Base-by-base conservation (phyloP, 1,140 invertebrate genomes). In the Papilio aristodemus region DNA sequence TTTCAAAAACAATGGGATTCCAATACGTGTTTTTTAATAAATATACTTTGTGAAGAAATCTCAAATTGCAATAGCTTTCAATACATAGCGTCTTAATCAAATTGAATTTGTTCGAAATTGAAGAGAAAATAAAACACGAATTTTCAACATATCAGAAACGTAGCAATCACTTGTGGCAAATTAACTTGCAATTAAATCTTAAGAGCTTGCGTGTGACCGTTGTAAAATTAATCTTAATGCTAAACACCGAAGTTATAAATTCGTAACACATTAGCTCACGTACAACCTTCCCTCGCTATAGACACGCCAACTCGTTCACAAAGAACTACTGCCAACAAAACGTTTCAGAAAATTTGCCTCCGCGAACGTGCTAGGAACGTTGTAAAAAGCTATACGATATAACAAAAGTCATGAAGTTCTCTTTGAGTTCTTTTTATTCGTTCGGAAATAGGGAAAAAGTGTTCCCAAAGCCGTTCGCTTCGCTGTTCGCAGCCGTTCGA, bases 371-470 rank as follows among this genome's bases (percentile, higher is more conserved):
- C 72, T 70, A 57, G 57, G 67, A 71, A 41, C 76, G 72, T 69
- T 82, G 67, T 76, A 81, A 81, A 83, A 82, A 80, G 72, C 78
- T 75, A 80, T 86, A 82, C 80, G 77, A 73, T 79, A 74, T 87
- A 85, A 83, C 82, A 83, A 84, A 87, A 89, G 85, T 86, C 85
- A 85, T 87, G 82, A 83, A 87, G 83, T 81, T 82, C 81, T 75
- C 79, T 85, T 85, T 80, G 77, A 81, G 72, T 81, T 77, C 76
- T 83, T 87, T 88, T 85, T 89, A 89, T 86, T 85, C 83, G 73
- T 84, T 81, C 77, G 78, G 83, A 82, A 89, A 89, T 86, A 83
- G 82, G 84, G 84, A 85, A 84, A 85, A 87, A 88, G 84, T 86
- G 84, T 86, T 86, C 80, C 78, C 74, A 84, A 82, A 84, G 80